These are phyloP conservation scores for Albula glossodonta DNA, from an alignment of 2,113 vertebrate species.

Conservation along the genomic window DNA sequence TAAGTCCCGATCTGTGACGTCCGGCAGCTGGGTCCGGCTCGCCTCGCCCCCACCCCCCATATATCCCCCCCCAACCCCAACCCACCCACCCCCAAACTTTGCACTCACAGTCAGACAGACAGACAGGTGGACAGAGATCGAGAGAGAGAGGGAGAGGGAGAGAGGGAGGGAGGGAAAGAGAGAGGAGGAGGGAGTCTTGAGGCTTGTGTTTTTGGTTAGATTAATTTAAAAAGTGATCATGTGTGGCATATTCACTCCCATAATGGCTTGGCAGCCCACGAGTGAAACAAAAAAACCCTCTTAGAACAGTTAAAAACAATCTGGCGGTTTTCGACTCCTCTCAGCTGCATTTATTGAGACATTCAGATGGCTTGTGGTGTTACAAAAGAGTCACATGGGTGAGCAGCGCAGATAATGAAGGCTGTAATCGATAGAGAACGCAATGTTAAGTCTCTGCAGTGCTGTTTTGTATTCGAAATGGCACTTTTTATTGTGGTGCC, in stretches of 20 bases:
- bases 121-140: conserved; percentile 1
- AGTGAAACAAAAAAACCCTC: conserved; percentile 15
- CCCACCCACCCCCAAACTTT: background rate
- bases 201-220: background rate
- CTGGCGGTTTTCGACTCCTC: conserved; percentile 34
- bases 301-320: conserved; percentile 9
- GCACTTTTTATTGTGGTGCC: background rate
- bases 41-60: background rate
- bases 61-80: background rate
- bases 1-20: conserved; percentile 33
- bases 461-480: background rate
- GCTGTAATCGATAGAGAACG: too few species aligned
- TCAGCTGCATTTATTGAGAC: conserved; percentile 13
- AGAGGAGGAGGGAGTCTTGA: too few species aligned
- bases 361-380: background rate
- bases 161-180: too few species aligned
- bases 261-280: conserved; percentile 10
- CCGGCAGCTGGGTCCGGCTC: conserved; percentile 9
- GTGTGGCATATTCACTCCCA: conserved; percentile 29
- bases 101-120: background rate
- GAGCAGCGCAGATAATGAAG: background rate
- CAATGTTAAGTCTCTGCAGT: background rate
- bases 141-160: background rate
- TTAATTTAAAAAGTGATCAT: conserved; percentile 25
- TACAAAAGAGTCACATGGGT: background rate